Evolutionary conservation across 1,140 invertebrate genomes (phyloP).

Genomic region (Saccostrea cuccullata): DNA sequence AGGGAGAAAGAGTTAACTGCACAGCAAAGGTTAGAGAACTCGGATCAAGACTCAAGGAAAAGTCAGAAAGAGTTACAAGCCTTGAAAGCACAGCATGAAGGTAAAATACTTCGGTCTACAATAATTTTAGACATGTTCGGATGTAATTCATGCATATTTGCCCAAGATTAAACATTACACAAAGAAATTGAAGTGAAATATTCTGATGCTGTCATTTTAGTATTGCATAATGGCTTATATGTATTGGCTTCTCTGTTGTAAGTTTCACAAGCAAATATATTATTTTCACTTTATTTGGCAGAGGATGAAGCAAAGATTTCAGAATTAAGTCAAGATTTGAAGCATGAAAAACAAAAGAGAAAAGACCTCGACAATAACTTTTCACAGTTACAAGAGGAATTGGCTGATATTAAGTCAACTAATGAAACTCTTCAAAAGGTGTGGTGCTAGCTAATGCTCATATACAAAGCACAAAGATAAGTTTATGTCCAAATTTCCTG

Average conservation of each 20-base stretch:
- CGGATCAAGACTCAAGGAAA: slow-evolving; percentile 55
- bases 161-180: too few species aligned
- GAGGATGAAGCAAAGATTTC: slow-evolving; percentile 72
- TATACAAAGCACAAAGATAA: background rate
- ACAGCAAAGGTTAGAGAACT: slow-evolving; percentile 66
- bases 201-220: too few species aligned
- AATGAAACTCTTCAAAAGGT: slow-evolving; percentile 73
- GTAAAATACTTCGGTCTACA: slow-evolving; percentile 46
- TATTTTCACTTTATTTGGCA: background rate
- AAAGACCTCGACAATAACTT: slow-evolving; percentile 68
- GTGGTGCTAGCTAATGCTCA: background rate
- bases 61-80: slow-evolving; percentile 69
- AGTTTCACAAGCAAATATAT: background rate
- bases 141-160: too few species aligned
- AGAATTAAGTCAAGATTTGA: slow-evolving; percentile 61
- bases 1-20: slow-evolving; percentile 71
- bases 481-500: too few species aligned
- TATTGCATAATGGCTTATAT: too few species aligned
- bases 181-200: too few species aligned
- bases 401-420: slow-evolving; percentile 69
- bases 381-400: slow-evolving; percentile 68
- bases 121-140: too few species aligned
- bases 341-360: slow-evolving; percentile 70
- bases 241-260: too few species aligned
- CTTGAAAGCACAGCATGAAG: slow-evolving; percentile 68